Percentiles rank a stretch among this genome's conserved stretches.
phyloP scores from a whole-genome alignment of 2,888 invertebrate species.

The Psylliodes chrysocephalus region DNA sequence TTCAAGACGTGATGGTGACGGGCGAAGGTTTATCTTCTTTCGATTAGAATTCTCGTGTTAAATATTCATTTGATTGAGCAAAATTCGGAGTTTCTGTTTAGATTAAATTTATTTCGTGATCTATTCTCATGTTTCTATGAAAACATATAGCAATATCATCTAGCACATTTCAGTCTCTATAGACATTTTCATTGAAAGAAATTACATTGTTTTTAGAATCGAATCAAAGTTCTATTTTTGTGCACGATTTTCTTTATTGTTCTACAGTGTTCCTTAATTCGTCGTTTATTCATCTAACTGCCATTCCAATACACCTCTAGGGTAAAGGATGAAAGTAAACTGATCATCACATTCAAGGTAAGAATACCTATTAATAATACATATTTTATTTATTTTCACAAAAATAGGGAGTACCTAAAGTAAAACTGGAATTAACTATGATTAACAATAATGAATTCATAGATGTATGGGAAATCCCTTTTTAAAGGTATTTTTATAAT shows the following conservation, averaged over 20 bases:
- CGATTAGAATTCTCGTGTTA: constrained; percentile 10
- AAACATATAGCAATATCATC: constrained; percentile 3
- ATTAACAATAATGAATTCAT: too few relatives aligned
- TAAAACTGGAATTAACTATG: too few relatives aligned
- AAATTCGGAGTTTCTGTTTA: constrained; percentile 5
- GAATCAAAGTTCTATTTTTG: constrained; percentile 7
- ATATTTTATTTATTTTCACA: too few relatives aligned
- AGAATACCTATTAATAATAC: too few relatives aligned
- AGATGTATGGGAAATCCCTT: too few relatives aligned
- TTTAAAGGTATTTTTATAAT: too few relatives aligned
- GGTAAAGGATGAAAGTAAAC: neutral
- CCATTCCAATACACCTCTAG: neutral
- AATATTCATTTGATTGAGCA: neutral
- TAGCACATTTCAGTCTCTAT: neutral
- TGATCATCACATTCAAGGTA: neutral
- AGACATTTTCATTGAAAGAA: neutral
- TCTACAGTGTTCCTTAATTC: neutral
- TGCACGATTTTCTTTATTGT: neutral
- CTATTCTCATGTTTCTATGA: neutral
- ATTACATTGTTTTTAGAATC: neutral
- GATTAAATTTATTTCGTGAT: neutral
- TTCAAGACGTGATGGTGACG: constrained; percentile 9
- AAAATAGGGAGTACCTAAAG: too few relatives aligned
- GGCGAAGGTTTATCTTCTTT: constrained; percentile 4
- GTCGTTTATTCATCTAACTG: neutral